These are phyloP conservation scores for Gymnocypris eckloni DNA, from an alignment of 2,797 vertebrate genomes.

Conservation along the genomic window DNA sequence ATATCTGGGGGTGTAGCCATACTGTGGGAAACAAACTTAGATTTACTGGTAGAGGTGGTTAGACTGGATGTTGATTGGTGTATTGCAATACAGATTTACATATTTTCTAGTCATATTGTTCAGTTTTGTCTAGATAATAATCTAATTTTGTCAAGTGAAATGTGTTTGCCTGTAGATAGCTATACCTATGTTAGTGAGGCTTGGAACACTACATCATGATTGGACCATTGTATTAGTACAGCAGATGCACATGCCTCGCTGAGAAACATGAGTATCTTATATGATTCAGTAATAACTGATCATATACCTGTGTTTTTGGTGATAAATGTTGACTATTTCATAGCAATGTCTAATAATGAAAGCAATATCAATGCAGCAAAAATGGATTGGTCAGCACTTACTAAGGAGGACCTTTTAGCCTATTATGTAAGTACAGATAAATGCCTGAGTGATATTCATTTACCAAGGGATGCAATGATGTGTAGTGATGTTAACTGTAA, in stretches of 20 bases:
- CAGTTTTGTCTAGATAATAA: not conserved
- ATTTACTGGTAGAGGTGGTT: not conserved
- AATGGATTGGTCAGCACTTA: not conserved
- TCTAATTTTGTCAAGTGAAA: not conserved
- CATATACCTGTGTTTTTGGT: too few relatives aligned
- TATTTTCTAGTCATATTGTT: too few relatives aligned
- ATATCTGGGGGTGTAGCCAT: not conserved
- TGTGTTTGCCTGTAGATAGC: not conserved
- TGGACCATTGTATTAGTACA: not conserved
- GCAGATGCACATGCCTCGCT: not conserved
- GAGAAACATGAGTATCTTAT: not conserved
- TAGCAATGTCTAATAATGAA: not conserved
- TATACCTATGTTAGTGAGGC: not conserved
- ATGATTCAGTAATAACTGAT: too few relatives aligned
- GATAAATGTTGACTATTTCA: not conserved
- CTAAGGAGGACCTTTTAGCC: not conserved
- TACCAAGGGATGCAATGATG: not conserved
- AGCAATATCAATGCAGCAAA: not conserved
- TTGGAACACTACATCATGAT: too few relatives aligned
- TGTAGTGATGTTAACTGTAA: conserved; percentile 3
- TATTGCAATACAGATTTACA: not conserved
- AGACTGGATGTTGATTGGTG: not conserved
- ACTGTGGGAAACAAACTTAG: not conserved
- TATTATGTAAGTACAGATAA: not conserved
- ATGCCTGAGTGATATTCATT: not conserved